phyloP scores from a whole-genome alignment of 2,797 vertebrate genomes.

The Sebastes baramenuke region DNA sequence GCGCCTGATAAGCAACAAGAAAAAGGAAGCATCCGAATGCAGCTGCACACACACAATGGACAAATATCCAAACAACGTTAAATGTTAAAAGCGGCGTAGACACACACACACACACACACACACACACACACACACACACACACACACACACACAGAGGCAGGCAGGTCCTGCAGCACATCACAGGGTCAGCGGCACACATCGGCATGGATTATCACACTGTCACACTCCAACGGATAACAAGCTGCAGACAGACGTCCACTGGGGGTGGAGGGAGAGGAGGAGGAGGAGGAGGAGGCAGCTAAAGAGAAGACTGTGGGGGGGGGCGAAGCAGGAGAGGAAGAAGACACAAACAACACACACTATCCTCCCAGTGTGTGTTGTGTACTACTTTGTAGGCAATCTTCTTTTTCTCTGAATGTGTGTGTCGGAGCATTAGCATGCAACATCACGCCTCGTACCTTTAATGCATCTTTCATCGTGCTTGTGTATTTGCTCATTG shows the following conservation, averaged over 20 bases:
- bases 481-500: slow-evolving; percentile 14
- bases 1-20: slow-evolving; percentile 40
- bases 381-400: not conserved
- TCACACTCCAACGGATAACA: slow-evolving; percentile 81
- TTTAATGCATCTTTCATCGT: slow-evolving; percentile 43
- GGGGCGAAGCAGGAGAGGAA: not conserved
- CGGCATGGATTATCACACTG: slow-evolving; percentile 82
- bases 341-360: slow-evolving; percentile 26
- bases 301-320: not conserved
- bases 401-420: not conserved
- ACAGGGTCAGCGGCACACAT: slow-evolving; percentile 84
- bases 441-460: not conserved
- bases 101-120: slow-evolving; percentile 17
- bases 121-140: slow-evolving; percentile 1
- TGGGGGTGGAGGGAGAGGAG: not conserved
- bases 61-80: slow-evolving; percentile 20
- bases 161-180: slow-evolving; percentile 75
- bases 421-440: slow-evolving; percentile 17
- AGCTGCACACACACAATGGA: slow-evolving; percentile 6
- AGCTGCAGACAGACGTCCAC: slow-evolving; percentile 63
- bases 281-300: not conserved
- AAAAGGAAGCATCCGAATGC: slow-evolving; percentile 14
- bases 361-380: not conserved
- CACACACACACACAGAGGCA: slow-evolving; percentile 14
- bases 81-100: slow-evolving; percentile 24